Evolutionary conservation across 1,140 invertebrate species (phyloP).

Genomic region (Eumaeus atala): DNA sequence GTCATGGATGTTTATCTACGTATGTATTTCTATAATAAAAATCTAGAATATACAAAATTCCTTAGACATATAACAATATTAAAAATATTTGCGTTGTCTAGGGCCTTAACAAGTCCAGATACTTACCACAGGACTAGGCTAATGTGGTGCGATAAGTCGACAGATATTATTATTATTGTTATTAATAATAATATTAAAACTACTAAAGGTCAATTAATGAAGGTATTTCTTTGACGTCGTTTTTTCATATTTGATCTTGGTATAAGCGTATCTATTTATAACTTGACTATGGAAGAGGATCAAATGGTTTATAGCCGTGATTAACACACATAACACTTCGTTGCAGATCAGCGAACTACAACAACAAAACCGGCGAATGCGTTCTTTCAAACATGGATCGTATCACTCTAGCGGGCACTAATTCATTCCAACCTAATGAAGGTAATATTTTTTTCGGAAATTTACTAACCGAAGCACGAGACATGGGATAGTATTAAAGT

Average conservation of each 20-base stretch:
- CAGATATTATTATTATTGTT: no score
- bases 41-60: no score
- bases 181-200: no score
- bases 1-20: no score
- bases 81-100: no score
- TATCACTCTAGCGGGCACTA: constrained; percentile 86
- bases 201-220: background rate
- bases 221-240: background rate
- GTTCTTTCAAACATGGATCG: constrained; percentile 93
- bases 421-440: constrained; percentile 81
- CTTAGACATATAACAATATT: no score
- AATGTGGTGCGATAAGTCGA: no score
- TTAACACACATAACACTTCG: constrained; percentile 34
- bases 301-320: constrained; percentile 13
- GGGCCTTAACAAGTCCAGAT: no score
- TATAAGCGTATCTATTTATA: background rate
- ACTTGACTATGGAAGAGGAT: background rate
- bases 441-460: constrained; percentile 50
- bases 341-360: constrained; percentile 92
- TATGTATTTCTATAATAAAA: no score
- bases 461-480: constrained; percentile 1
- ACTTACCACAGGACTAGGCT: no score
- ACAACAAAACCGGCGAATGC: constrained; percentile 88
- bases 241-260: background rate
- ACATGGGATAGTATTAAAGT: constrained; percentile 2